phyloP scores from a whole-genome alignment of 1,140 invertebrate genomes.

The Limonius californicus region DNA sequence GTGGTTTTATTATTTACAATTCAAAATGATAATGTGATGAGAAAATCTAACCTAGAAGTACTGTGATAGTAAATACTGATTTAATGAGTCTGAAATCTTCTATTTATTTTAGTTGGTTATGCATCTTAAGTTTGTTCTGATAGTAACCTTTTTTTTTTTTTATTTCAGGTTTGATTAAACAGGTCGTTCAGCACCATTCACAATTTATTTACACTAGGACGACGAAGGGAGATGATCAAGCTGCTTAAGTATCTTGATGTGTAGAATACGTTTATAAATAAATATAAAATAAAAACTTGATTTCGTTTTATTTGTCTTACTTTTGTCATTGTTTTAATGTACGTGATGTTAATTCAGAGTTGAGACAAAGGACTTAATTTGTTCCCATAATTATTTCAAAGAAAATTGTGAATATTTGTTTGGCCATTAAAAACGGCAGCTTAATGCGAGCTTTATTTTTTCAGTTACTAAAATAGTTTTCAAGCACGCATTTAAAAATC shows the following conservation, averaged over 20 bases:
- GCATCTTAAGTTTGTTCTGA: neutral
- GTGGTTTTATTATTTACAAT: too few relatives aligned
- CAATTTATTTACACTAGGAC: slow-evolving; percentile 97
- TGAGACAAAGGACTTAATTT: too few relatives aligned
- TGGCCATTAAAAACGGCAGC: too few relatives aligned
- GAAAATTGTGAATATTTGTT: too few relatives aligned
- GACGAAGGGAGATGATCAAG: slow-evolving; percentile 86
- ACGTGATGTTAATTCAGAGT: too few relatives aligned
- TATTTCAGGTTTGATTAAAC: slow-evolving; percentile 85
- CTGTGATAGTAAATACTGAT: slow-evolving; percentile 51
- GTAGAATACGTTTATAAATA: neutral
- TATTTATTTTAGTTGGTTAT: neutral
- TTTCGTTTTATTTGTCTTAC: neutral
- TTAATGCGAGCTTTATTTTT: too few relatives aligned
- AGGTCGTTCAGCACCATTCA: slow-evolving; percentile 95
- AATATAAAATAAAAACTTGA: neutral
- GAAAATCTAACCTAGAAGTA: neutral
- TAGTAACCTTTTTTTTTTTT: slow-evolving; percentile 35
- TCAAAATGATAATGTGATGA: neutral
- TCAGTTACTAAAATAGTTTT: too few relatives aligned
- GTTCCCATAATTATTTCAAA: too few relatives aligned
- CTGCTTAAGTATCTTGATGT: slow-evolving; percentile 44
- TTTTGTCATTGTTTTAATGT: neutral
- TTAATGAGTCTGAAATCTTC: slow-evolving; percentile 54
- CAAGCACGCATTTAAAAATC: too few relatives aligned